A percentile compares a stretch with the other conserved stretches of the same genome.
Evolutionary conservation across 2,113 vertebrate species (phyloP).

Genomic region (Callithrix jacchus): DNA sequence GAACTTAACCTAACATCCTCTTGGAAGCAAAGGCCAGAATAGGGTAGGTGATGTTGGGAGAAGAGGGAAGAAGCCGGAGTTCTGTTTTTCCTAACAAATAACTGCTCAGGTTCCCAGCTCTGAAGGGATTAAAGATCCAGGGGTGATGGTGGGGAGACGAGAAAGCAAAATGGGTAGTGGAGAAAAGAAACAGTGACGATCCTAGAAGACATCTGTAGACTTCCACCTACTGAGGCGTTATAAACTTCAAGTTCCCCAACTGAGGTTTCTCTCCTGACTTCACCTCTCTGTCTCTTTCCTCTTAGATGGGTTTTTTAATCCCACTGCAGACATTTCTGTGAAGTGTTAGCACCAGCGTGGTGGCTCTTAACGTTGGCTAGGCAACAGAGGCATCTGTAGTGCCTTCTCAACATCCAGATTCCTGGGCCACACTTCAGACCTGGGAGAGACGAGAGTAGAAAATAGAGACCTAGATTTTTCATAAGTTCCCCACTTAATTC

Average conservation of each 20-base stretch:
- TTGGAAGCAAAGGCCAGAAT: not conserved
- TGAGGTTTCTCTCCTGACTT: not conserved
- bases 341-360: not conserved
- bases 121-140: conserved; percentile 15
- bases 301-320: not conserved
- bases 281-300: not conserved
- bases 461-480: not conserved
- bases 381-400: not conserved
- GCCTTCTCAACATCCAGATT: conserved; percentile 29
- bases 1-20: conserved; percentile 4
- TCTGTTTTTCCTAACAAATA: not conserved
- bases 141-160: not conserved
- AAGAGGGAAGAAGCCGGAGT: not conserved
- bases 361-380: conserved; percentile 12
- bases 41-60: not conserved
- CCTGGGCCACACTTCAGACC: not conserved
- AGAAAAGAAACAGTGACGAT: conserved; percentile 23
- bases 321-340: not conserved
- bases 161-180: not conserved
- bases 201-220: not conserved
- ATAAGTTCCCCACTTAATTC: not conserved
- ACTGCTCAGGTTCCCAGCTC: not conserved
- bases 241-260: not conserved
- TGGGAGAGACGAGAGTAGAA: not conserved
- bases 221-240: not conserved